phyloP scores from a whole-genome alignment of 2,113 vertebrate species.

The Xenotilapia caudafasciata region DNA sequence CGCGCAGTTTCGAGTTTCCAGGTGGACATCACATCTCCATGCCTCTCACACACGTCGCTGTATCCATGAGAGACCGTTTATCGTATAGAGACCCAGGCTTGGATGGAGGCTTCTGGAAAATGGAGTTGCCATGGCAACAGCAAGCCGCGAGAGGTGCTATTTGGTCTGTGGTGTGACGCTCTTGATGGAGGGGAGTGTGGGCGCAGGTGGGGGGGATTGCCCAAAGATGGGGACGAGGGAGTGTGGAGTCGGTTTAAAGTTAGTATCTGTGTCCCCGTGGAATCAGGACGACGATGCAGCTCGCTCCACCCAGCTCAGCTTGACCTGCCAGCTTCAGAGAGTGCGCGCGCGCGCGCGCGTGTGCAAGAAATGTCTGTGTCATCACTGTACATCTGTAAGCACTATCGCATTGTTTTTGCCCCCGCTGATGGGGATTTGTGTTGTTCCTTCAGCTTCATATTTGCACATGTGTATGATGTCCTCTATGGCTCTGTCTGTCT shows the following conservation, averaged over 20 bases:
- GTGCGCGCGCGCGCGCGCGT: neutral
- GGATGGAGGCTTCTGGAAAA: conserved; percentile 66
- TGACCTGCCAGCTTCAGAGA: neutral
- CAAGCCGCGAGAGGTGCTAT: conserved; percentile 60
- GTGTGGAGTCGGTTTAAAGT: conserved; percentile 18
- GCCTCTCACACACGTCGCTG: conserved; percentile 5
- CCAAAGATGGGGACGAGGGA: conserved; percentile 30
- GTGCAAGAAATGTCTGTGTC: neutral
- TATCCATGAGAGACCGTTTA: conserved; percentile 54
- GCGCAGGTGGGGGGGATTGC: conserved; percentile 8
- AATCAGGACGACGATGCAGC: neutral
- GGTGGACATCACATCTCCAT: conserved; percentile 11
- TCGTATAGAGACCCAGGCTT: conserved; percentile 50
- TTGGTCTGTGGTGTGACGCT: conserved; percentile 54
- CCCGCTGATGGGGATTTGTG: neutral
- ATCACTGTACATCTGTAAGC: neutral
- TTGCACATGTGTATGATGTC: neutral
- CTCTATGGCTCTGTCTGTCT: neutral
- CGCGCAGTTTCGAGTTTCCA: neutral
- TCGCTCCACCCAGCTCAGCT: neutral
- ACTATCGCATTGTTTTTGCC: neutral
- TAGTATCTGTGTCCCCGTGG: neutral
- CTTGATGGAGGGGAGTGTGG: conserved; percentile 26
- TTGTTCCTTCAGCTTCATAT: neutral
- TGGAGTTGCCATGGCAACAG: conserved; percentile 76